Evolutionary conservation across 2,113 vertebrate genomes (phyloP).

Genomic region (Amblyopsis rosae): DNA sequence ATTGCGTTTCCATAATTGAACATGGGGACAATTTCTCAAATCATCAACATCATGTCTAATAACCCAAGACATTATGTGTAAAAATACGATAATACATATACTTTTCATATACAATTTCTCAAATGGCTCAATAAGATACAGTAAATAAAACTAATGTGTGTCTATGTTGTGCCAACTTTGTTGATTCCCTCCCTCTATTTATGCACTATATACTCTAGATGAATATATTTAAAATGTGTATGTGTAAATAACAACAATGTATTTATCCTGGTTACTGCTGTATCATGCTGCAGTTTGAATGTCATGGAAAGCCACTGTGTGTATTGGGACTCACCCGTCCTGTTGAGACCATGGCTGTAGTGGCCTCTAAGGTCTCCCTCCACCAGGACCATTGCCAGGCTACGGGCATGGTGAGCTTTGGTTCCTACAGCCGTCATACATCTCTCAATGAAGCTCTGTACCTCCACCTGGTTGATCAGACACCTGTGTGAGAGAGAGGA

Average conservation of each 20-base stretch:
- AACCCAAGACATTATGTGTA: too few species aligned
- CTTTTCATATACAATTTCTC: background rate
- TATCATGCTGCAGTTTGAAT: too few species aligned
- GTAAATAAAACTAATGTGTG: background rate
- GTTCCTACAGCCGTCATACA: conserved; percentile 73
- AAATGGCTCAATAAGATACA: background rate
- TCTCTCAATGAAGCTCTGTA: conserved; percentile 72
- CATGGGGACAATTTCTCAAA: background rate
- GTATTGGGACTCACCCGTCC: conserved; percentile 67
- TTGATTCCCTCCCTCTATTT: too few species aligned
- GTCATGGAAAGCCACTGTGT: background rate
- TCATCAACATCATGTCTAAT: background rate
- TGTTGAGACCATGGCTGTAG: conserved; percentile 81
- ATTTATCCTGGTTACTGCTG: too few species aligned
- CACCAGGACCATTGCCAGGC: conserved; percentile 77
- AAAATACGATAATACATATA: too few species aligned
- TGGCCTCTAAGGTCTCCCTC: conserved; percentile 78
- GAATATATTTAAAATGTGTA: too few species aligned
- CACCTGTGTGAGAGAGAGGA: conserved; percentile 59
- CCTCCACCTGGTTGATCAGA: conserved; percentile 66
- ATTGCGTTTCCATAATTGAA: background rate
- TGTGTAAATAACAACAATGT: too few species aligned
- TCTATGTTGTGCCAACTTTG: background rate
- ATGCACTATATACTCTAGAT: too few species aligned
- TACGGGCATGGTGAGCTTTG: conserved; percentile 65